Evolutionary conservation across 1,140 invertebrate genomes (phyloP).

Genomic region (Diorhabda carinulata): DNA sequence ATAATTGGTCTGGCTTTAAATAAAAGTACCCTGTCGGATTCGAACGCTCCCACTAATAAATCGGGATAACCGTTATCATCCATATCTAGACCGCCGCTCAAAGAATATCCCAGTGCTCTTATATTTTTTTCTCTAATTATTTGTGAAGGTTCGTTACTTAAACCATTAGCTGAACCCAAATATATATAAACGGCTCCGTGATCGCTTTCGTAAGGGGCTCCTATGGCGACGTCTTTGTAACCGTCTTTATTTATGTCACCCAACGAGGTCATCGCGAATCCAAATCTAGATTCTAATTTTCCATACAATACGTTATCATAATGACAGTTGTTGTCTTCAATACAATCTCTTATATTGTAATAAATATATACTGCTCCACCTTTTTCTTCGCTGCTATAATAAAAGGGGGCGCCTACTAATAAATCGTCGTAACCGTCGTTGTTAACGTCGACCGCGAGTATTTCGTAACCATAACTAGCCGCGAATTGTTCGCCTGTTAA

Average conservation of each 20-base stretch:
- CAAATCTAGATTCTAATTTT: constrained; percentile 75
- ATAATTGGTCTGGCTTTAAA: constrained; percentile 81
- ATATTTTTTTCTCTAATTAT: constrained; percentile 52
- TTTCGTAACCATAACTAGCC: constrained; percentile 85
- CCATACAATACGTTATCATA: constrained; percentile 63
- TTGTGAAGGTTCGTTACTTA: constrained; percentile 72
- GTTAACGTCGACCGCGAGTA: constrained; percentile 79
- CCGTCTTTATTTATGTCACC: constrained; percentile 91
- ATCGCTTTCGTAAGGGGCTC: constrained; percentile 84
- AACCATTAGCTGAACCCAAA: constrained; percentile 71
- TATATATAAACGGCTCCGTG: constrained; percentile 84
- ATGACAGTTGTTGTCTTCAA: constrained; percentile 44
- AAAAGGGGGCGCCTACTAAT: constrained; percentile 88
- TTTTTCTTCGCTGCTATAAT: constrained; percentile 66
- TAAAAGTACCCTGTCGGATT: constrained; percentile 68
- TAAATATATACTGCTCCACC: constrained; percentile 90
- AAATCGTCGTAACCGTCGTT: constrained; percentile 81
- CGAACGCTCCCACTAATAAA: constrained; percentile 84
- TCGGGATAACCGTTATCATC: constrained; percentile 91
- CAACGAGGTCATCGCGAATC: constrained; percentile 77
- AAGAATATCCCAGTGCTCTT: constrained; percentile 81
- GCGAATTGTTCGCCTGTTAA: constrained; percentile 81
- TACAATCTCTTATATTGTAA: constrained; percentile 56
- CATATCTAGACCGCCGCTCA: constrained; percentile 85
- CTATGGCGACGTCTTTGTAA: constrained; percentile 84